Percentiles rank a stretch among this genome's conserved stretches.
phyloP scores from a whole-genome alignment of 2,113 vertebrate species.

The Murina feae region DNA sequence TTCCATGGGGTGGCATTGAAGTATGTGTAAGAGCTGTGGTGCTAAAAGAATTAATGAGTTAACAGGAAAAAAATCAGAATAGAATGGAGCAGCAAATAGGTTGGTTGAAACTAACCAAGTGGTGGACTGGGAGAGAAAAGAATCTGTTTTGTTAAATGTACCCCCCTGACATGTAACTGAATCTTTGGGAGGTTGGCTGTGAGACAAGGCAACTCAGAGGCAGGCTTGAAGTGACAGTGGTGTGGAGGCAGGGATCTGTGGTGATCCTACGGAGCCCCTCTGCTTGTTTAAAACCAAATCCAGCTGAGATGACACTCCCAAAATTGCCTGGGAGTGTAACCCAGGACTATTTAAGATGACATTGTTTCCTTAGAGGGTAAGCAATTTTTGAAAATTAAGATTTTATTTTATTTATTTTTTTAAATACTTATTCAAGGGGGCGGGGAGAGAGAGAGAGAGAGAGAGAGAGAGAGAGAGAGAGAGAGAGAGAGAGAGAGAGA shows the following conservation, averaged over 20 bases:
- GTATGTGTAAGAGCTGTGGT: background rate
- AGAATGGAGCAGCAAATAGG: background rate
- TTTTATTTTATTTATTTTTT: background rate
- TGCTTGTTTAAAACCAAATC: background rate
- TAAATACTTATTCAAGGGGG: background rate
- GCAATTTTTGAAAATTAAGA: background rate
- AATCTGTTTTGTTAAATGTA: background rate
- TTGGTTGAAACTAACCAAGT: background rate
- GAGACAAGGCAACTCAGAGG: background rate
- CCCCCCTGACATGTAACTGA: background rate
- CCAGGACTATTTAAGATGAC: background rate
- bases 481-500: background rate
- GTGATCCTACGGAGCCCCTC: background rate
- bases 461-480: background rate
- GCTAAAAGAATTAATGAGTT: background rate
- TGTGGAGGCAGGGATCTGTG: background rate
- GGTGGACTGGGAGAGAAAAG: background rate
- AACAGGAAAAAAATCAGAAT: background rate
- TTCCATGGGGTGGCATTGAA: background rate
- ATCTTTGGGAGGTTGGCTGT: background rate
- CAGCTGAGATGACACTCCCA: background rate
- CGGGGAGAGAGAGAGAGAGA: background rate
- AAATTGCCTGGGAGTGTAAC: background rate
- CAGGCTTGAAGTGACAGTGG: accelerated
- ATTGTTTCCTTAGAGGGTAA: background rate